These are phyloP conservation scores for Agonopterix arenella DNA, from an alignment of 2,888 invertebrate species.

Conservation along the genomic window DNA sequence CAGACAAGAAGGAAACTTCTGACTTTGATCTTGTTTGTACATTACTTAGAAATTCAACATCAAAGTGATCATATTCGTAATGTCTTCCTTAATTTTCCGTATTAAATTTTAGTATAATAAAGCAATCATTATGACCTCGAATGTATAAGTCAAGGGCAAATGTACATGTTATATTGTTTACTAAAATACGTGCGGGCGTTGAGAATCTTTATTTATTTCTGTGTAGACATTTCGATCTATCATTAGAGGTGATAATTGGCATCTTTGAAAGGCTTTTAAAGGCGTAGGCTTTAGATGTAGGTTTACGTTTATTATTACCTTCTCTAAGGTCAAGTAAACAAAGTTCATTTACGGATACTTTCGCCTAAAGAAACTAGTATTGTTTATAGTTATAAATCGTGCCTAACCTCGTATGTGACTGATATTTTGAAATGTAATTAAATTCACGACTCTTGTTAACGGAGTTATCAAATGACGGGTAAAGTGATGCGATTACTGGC, in stretches of 20 bases:
- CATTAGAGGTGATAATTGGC: conserved; percentile 36
- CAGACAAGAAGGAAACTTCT: not conserved
- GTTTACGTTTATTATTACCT: conserved; percentile 12
- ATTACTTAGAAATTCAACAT: not conserved
- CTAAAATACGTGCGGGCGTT: not conserved
- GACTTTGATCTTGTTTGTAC: conserved; percentile 1
- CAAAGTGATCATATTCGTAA: conserved; percentile 8
- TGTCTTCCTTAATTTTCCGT: conserved; percentile 37
- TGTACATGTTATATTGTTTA: conserved; percentile 21
- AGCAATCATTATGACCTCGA: conserved; percentile 45
- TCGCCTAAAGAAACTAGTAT: conserved; percentile 1
- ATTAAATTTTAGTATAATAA: conserved; percentile 27
- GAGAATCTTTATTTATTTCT: not conserved
- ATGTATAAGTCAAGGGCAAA: conserved; percentile 56
- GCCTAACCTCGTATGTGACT: conserved; percentile 30
- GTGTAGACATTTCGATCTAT: conserved; percentile 16
- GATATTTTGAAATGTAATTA: conserved; percentile 30
- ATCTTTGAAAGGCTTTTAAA: conserved; percentile 25
- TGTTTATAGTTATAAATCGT: conserved; percentile 21
- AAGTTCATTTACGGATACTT: conserved; percentile 17
- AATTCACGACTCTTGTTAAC: conserved; percentile 25
- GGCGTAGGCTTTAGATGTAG: conserved; percentile 9
- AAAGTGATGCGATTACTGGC: conserved; percentile 6
- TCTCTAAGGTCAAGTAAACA: conserved; percentile 24
- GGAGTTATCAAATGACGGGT: conserved; percentile 24